Base-by-base conservation (phyloP, 2,113 vertebrate genomes). In the Passerina amoena region DNA sequence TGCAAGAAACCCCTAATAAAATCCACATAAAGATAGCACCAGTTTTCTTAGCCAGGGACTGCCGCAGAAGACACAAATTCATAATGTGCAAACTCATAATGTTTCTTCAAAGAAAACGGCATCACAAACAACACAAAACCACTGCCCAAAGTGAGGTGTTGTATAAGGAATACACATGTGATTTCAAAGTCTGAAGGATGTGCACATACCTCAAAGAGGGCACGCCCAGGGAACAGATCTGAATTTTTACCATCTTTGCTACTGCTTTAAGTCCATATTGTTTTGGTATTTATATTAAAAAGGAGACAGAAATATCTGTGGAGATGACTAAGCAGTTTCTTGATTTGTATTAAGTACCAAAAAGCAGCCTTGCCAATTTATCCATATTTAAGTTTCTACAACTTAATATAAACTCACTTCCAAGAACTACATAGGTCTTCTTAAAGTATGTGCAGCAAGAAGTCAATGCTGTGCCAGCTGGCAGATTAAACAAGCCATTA, bases 311-410 rank as follows among this genome's bases (percentile, higher is more conserved):
- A 94, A 85, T 94, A 28, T 50, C 63, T 89, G 68, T 86, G 87
- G 94, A 96, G 94, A 97, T 98, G 97, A 98, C 98, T 97, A 98
- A 98, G 97, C 97, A 97, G 90, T 96, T 97, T 90, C 69, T 94
- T 45, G 25, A 84, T 82, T 94, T 96, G 81, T 87, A 73, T 96
- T 97, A 97, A 97, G 94, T 27, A 95, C 91, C 87, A 95, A 92
- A 96, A 97, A 92, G 14, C 24, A 91, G 53, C 64, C 61, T 81
- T 97, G 97, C 95, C 96, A 97, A 94, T 97, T 96, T 97, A 94
- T 94, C 96, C 95, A 96, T 97, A 98, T 97, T 97, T 96, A 96
- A 97, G 73, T 96, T 98, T 97, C 97, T 98, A 92, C 82, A 94
- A 82, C 94, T 95, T 96, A 97, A 95, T 95, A 94, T 97, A 88